A percentile compares a stretch with the other conserved stretches of the same genome.
phyloP scores from a whole-genome alignment of 2,888 invertebrate species.

The Diabrotica balteata region DNA sequence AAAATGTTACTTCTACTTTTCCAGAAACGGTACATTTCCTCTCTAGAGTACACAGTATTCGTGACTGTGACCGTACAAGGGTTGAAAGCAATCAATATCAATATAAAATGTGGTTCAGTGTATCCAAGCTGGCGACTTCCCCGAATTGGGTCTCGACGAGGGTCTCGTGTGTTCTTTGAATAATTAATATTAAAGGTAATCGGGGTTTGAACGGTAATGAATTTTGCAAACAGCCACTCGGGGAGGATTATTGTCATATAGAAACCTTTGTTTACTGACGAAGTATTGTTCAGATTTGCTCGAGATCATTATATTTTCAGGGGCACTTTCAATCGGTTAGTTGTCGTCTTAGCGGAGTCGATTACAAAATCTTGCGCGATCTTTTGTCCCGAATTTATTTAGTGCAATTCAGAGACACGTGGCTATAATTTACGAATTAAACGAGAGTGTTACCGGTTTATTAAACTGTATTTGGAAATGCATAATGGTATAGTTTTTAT shows the following conservation, averaged over 20 bases:
- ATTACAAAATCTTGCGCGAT: too few relatives aligned
- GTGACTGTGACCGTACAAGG: neutral
- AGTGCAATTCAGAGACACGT: too few relatives aligned
- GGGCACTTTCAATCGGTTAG: too few relatives aligned
- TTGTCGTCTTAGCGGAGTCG: too few relatives aligned
- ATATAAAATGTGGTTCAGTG: constrained; percentile 10
- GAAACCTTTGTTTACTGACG: constrained; percentile 5
- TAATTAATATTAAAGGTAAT: constrained; percentile 14
- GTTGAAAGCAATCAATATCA: neutral
- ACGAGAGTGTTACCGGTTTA: too few relatives aligned
- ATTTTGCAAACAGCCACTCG: constrained; percentile 1
- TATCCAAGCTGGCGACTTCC: neutral
- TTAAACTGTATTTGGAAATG: too few relatives aligned
- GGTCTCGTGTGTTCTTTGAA: constrained; percentile 5
- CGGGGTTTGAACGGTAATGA: constrained; percentile 3
- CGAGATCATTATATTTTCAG: too few relatives aligned
- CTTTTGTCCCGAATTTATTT: too few relatives aligned
- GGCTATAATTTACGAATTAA: too few relatives aligned
- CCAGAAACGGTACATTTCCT: too few relatives aligned
- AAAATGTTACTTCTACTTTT: neutral
- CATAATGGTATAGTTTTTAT: too few relatives aligned
- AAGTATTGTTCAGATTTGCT: neutral
- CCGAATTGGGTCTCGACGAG: neutral
- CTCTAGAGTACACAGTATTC: too few relatives aligned
- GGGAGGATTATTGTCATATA: constrained; percentile 7